Evolutionary conservation across 2,113 vertebrate species (phyloP).

Genomic region (Anser cygnoides): DNA sequence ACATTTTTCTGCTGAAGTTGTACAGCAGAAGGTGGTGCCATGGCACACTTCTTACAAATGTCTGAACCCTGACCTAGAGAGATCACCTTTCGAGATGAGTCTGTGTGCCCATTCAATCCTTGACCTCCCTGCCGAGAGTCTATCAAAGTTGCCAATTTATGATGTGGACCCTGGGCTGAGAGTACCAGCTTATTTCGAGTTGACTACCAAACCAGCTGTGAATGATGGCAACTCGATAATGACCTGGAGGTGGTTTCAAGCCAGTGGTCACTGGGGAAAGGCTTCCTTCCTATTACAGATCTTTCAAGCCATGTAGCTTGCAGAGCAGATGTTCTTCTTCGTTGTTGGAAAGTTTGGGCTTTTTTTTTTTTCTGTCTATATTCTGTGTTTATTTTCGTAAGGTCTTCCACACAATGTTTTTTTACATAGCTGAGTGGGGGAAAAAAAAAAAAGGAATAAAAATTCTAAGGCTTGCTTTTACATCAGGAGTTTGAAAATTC

Average conservation of each 20-base stretch:
- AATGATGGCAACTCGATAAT: conserved; percentile 47
- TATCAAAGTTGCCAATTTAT: conserved; percentile 58
- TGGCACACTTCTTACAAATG: background rate
- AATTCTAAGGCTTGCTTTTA: background rate
- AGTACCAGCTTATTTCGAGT: conserved; percentile 36
- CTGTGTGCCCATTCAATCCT: conserved; percentile 45
- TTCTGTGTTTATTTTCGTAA: background rate
- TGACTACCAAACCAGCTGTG: conserved; percentile 22
- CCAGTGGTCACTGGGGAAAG: conserved; percentile 18
- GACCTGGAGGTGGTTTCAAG: conserved; percentile 55
- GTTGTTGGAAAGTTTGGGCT: background rate
- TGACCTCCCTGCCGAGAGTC: conserved; percentile 46
- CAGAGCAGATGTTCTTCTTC: background rate
- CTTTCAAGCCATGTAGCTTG: background rate
- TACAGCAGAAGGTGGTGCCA: background rate
- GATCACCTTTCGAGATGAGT: conserved; percentile 52
- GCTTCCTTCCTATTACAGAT: conserved; percentile 3
- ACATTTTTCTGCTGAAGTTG: conserved; percentile 46
- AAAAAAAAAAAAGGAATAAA: background rate
- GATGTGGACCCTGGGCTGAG: conserved; percentile 6
- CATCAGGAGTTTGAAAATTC: background rate
- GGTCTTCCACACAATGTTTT: background rate
- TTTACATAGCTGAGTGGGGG: background rate
- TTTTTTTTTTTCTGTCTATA: background rate
- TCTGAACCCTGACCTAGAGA: conserved; percentile 60